Evolutionary conservation across 2,888 invertebrate genomes (phyloP).

Genomic region (Dynastes maya): DNA sequence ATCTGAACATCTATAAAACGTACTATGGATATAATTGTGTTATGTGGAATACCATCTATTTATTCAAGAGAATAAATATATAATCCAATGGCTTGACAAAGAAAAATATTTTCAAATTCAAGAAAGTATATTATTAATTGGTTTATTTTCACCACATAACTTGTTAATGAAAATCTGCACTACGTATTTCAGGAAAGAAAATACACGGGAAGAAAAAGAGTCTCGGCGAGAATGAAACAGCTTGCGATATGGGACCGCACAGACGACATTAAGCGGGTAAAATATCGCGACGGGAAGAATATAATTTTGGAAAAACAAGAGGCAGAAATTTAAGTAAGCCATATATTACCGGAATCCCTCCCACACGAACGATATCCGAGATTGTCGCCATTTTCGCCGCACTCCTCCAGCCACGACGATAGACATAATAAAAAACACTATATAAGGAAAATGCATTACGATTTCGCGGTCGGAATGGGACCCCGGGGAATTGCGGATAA

Average conservation of each 20-base stretch:
- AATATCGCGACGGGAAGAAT: slow-evolving; percentile 48
- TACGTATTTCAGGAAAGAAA: neutral
- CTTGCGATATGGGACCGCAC: slow-evolving; percentile 26
- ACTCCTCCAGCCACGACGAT: slow-evolving; percentile 63
- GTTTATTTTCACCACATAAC: too few species aligned
- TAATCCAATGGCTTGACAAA: too few species aligned
- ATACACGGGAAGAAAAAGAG: neutral
- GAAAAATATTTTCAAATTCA: too few species aligned
- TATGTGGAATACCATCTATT: too few species aligned
- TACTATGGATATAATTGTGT: too few species aligned
- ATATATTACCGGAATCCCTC: slow-evolving; percentile 62
- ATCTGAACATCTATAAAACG: too few species aligned
- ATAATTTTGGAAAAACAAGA: slow-evolving; percentile 52
- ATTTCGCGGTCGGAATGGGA: slow-evolving; percentile 68
- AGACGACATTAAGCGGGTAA: slow-evolving; percentile 48
- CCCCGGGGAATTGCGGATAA: slow-evolving; percentile 66
- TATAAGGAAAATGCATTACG: slow-evolving; percentile 72
- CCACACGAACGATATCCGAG: slow-evolving; percentile 68
- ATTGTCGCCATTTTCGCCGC: slow-evolving; percentile 69
- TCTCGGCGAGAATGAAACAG: slow-evolving; percentile 21
- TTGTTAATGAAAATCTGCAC: too few species aligned
- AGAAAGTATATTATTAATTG: too few species aligned
- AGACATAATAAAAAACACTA: slow-evolving; percentile 71
- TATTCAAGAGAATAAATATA: too few species aligned
- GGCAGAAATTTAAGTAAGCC: slow-evolving; percentile 54